A percentile compares a stretch with the other conserved stretches of the same genome.
Conservation (phyloP, 2,888 invertebrate species). For the Clitarchus hookeri region DNA sequence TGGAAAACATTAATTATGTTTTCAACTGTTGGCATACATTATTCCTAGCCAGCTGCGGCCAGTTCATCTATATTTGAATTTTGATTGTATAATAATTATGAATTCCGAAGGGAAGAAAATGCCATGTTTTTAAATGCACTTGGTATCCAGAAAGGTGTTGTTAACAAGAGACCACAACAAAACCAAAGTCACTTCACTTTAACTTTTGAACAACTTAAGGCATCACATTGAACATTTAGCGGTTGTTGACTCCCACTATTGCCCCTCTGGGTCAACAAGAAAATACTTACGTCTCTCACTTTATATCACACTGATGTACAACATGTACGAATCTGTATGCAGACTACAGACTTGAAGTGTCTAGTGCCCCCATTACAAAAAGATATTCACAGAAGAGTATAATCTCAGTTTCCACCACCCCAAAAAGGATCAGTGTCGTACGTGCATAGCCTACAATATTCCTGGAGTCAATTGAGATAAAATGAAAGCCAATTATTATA, state of each 20-base stretch:
- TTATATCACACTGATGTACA: slow-evolving; percentile 10
- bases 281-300: background rate
- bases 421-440: background rate
- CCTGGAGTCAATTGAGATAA: slow-evolving; percentile 1
- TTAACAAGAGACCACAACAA: background rate
- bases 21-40: no score
- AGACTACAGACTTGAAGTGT: background rate
- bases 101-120: no score
- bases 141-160: no score
- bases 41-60: no score
- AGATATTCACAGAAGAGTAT: slow-evolving; percentile 17
- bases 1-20: no score
- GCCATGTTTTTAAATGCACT: no score
- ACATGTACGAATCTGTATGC: background rate
- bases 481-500: background rate
- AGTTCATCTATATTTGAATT: no score
- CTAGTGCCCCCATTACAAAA: background rate
- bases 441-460: background rate
- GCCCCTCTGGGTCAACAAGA: background rate
- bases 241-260: slow-evolving; percentile 11
- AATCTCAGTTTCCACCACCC: background rate
- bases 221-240: slow-evolving; percentile 4
- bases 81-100: no score
- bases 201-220: slow-evolving; percentile 4
- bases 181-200: background rate